Conservation (phyloP, 2,888 invertebrate genomes). For the Leptopterna dolabrata region DNA sequence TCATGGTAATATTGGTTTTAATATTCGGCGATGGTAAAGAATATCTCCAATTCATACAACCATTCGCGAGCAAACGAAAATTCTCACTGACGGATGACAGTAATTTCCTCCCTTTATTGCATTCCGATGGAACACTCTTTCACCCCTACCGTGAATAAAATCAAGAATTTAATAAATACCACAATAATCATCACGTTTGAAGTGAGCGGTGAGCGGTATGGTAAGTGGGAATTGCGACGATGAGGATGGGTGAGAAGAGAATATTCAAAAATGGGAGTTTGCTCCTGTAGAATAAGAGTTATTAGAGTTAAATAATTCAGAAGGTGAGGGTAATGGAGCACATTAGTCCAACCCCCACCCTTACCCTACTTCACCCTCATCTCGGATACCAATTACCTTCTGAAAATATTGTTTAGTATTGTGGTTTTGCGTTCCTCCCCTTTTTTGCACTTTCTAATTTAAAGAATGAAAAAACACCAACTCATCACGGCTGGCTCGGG, state of each 20-base stretch:
- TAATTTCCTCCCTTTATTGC: too few relatives aligned
- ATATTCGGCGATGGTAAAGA: too few relatives aligned
- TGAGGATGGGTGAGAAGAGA: neutral
- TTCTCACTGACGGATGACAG: too few relatives aligned
- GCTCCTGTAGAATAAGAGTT: constrained; percentile 8
- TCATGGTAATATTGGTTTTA: too few relatives aligned
- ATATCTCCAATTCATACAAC: too few relatives aligned
- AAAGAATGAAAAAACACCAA: constrained; percentile 40
- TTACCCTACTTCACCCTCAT: neutral
- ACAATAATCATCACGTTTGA: too few relatives aligned
- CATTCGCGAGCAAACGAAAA: too few relatives aligned
- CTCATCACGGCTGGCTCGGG: neutral
- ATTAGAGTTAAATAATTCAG: constrained; percentile 14
- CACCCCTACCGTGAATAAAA: too few relatives aligned
- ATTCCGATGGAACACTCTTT: too few relatives aligned
- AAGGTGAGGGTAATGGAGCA: constrained; percentile 24
- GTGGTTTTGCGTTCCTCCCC: neutral
- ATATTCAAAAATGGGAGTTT: neutral
- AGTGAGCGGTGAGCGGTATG: too few relatives aligned
- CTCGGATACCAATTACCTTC: neutral
- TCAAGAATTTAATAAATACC: too few relatives aligned
- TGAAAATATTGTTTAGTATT: constrained; percentile 36
- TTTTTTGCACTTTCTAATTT: constrained; percentile 29
- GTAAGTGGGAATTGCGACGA: too few relatives aligned
- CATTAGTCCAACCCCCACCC: neutral